Evolutionary conservation across 2,113 vertebrate genomes (phyloP).

Genomic region (Irena cyanogastra): DNA sequence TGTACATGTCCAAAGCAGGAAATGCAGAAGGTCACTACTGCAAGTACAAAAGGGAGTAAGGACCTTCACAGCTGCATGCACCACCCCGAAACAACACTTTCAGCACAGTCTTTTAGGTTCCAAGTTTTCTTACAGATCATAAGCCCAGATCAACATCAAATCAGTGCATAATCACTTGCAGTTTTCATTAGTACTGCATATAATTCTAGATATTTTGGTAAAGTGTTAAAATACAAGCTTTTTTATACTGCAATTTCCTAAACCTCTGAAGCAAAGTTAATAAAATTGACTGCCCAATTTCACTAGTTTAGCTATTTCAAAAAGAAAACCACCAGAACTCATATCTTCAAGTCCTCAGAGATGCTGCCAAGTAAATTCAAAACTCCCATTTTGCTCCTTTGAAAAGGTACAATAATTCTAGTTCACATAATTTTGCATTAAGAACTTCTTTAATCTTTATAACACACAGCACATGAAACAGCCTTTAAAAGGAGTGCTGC

Average conservation of each 20-base stretch:
- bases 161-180: not conserved
- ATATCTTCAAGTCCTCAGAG: not conserved
- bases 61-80: not conserved
- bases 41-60: not conserved
- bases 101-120: not conserved
- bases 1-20: not conserved
- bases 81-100: not conserved
- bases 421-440: not conserved
- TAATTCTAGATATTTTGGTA: not conserved
- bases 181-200: not conserved
- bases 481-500: not conserved
- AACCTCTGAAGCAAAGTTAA: not conserved
- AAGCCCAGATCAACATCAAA: not conserved
- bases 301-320: not conserved
- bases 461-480: not conserved
- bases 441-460: slow-evolving; percentile 18
- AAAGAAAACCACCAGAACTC: not conserved
- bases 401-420: not conserved
- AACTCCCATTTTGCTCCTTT: not conserved
- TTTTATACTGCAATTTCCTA: not conserved
- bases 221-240: not conserved
- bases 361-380: not conserved
- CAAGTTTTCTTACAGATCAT: not conserved
- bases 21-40: not conserved
- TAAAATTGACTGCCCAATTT: not conserved